phyloP scores from a whole-genome alignment of 2,888 invertebrate genomes.

The Cephus rjabovi region DNA sequence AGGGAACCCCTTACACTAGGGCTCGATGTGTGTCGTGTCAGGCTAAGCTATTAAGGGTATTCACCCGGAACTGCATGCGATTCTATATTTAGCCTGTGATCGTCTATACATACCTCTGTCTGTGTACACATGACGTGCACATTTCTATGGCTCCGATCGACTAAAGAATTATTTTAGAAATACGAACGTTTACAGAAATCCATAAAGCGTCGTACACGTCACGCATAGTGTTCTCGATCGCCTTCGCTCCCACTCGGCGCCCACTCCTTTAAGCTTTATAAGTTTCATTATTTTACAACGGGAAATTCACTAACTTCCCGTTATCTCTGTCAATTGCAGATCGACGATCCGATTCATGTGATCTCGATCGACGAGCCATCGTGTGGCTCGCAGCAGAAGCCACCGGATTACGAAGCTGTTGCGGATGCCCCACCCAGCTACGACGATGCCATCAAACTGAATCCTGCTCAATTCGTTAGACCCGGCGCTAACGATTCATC shows the following conservation, averaged over 20 bases:
- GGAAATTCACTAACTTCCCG: no score
- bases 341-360: constrained; percentile 76
- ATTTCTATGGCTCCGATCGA: background rate
- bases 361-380: constrained; percentile 72
- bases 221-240: no score
- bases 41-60: constrained; percentile 46
- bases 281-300: no score
- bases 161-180: no score
- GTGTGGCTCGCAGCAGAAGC: constrained; percentile 74
- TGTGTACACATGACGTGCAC: background rate
- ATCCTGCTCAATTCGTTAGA: constrained; percentile 70
- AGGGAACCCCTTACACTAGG: no score
- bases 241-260: background rate
- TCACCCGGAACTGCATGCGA: constrained; percentile 49
- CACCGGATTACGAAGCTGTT: constrained; percentile 79
- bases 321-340: constrained; percentile 63
- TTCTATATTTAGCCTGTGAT: constrained; percentile 43
- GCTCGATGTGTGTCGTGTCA: constrained; percentile 3
- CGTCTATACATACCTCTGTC: background rate
- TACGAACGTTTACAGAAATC: no score
- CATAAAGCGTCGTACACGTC: no score
- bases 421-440: constrained; percentile 78
- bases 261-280: no score
- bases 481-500: constrained; percentile 37
- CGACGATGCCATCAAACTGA: constrained; percentile 79